A percentile compares a stretch with the other conserved stretches of the same genome.
These are phyloP conservation scores for Stomatorhinus walkeri DNA, from an alignment of 2,797 vertebrate genomes.

Conservation along the genomic window DNA sequence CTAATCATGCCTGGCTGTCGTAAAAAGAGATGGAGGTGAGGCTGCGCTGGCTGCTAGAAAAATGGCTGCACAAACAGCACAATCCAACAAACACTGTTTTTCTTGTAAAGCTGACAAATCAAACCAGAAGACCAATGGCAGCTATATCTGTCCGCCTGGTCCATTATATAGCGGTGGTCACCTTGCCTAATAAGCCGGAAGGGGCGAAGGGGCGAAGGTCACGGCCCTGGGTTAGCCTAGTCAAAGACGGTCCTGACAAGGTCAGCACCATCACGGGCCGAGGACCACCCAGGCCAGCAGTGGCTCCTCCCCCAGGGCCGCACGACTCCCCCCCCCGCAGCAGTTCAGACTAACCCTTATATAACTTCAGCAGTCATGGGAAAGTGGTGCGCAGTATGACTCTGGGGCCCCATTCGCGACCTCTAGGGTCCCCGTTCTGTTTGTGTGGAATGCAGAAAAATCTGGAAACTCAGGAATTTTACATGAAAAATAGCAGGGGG, in stretches of 20 bases:
- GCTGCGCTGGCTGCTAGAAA: not conserved
- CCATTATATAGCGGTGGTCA: not conserved
- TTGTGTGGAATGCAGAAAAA: not conserved
- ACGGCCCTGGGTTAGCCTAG: slow-evolving; percentile 1
- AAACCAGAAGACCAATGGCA: not conserved
- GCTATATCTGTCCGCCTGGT: slow-evolving; percentile 7
- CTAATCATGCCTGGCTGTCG: not conserved
- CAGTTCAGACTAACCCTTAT: slow-evolving; percentile 54
- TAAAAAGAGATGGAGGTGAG: not conserved
- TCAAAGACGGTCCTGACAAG: not conserved
- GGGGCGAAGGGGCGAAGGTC: not conserved
- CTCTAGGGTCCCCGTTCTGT: slow-evolving; percentile 34
- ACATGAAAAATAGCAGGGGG: not conserved
- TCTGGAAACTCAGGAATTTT: not conserved
- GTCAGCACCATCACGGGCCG: slow-evolving; percentile 7
- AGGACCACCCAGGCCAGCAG: slow-evolving; percentile 37
- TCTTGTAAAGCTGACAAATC: slow-evolving; percentile 1
- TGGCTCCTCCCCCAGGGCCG: slow-evolving; percentile 32
- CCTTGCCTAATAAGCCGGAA: slow-evolving; percentile 4
- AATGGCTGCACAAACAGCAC: not conserved
- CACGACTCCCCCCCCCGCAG: slow-evolving; percentile 41
- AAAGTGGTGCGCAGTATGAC: slow-evolving; percentile 47
- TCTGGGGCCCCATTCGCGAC: slow-evolving; percentile 28
- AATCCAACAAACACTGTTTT: not conserved
- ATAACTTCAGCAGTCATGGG: slow-evolving; percentile 59